Conservation (phyloP, 1,140 invertebrate species). For the Agrypnia vestita region DNA sequence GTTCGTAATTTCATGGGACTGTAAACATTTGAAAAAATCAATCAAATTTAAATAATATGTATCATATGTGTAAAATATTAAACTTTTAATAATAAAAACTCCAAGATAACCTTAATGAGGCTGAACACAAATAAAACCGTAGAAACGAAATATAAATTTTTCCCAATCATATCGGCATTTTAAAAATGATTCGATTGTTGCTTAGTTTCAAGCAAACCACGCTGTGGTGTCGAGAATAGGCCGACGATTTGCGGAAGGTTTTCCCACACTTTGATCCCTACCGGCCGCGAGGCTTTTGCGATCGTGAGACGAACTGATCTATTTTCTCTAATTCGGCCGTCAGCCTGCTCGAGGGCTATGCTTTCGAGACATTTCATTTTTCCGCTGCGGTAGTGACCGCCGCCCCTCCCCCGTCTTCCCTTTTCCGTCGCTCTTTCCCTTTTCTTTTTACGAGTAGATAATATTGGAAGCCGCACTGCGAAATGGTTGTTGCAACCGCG, state of each 20-base stretch:
- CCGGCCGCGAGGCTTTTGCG: background rate
- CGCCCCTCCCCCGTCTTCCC: background rate
- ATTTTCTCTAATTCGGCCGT: slow-evolving; percentile 20
- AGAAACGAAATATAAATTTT: no score
- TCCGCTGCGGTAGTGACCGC: slow-evolving; percentile 4
- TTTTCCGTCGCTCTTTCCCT: slow-evolving; percentile 10
- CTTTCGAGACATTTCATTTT: slow-evolving; percentile 4
- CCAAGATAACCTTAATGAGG: no score
- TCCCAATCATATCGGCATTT: no score
- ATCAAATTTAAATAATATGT: no score
- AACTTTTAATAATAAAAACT: no score
- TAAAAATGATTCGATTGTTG: no score
- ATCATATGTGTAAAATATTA: no score
- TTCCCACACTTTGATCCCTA: slow-evolving; percentile 28
- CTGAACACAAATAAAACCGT: no score
- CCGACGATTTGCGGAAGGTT: slow-evolving; percentile 11
- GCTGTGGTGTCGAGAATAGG: background rate
- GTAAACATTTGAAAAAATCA: no score
- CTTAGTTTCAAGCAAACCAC: no score
- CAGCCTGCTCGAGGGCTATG: slow-evolving; percentile 13
- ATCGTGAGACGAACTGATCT: slow-evolving; percentile 16
- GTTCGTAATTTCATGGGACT: no score
- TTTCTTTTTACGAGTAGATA: slow-evolving; percentile 7
- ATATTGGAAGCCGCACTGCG: background rate
- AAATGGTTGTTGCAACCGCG: slow-evolving; percentile 6